A percentile compares a stretch with the other conserved stretches of the same genome.
Conservation (phyloP, 2,797 vertebrate genomes). For the Danionella dracula region DNA sequence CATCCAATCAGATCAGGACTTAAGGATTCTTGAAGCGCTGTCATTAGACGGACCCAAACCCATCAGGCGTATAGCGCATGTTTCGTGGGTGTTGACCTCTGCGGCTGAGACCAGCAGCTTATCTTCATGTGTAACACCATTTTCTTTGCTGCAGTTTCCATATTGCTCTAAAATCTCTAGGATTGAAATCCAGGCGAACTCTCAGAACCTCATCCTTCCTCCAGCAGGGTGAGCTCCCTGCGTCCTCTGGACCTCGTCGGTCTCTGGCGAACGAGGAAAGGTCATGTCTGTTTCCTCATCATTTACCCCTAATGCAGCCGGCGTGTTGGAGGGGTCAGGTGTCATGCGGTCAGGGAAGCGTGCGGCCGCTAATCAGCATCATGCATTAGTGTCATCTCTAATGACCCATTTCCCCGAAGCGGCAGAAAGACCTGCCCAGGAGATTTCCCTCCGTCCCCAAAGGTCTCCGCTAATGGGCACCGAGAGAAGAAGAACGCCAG, state of each 20-base stretch:
- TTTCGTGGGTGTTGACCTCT: too few species aligned
- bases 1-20: too few species aligned
- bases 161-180: too few species aligned
- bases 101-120: too few species aligned
- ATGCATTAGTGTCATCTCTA: constrained; percentile 76
- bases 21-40: too few species aligned
- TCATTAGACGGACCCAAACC: too few species aligned
- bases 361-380: constrained; percentile 69
- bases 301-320: constrained; percentile 69
- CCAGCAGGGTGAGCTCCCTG: too few species aligned
- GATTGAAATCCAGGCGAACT: not conserved
- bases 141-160: too few species aligned
- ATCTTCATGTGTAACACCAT: too few species aligned
- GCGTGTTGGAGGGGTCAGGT: constrained; percentile 48
- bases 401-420: constrained; percentile 70
- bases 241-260: constrained; percentile 37
- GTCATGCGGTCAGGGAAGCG: constrained; percentile 61
- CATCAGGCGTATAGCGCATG: too few species aligned
- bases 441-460: constrained; percentile 66
- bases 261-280: constrained; percentile 63
- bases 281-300: constrained; percentile 62
- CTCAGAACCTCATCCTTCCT: too few species aligned
- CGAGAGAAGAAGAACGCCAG: too few species aligned
- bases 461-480: constrained; percentile 66
- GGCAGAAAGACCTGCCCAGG: constrained; percentile 70